Evolutionary conservation across 2,888 invertebrate species (phyloP), one percentile per base, ranked within the genome.

Genomic region (Stegophylla sp.): DNA sequence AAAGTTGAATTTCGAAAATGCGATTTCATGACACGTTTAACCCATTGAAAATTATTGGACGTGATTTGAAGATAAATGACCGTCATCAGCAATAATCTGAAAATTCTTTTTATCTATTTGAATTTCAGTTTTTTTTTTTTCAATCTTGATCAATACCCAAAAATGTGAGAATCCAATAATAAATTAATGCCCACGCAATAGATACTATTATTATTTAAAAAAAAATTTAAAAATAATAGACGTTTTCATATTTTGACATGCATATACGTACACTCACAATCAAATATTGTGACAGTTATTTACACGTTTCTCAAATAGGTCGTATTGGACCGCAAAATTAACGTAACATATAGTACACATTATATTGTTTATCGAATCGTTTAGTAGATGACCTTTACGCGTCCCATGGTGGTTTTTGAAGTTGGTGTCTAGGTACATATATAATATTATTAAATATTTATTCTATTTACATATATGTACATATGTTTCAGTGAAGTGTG

Each of bases 31-130:
- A 69, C 77, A 79, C 77, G 77, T 77, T 77, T 59, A 77, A 20
- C 69, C 59, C 48, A 79, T 71, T 79, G 69, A 69, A 79, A 77
- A 79, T 71, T 17, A 59, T 45, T 48, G 69, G 12, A 79, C 77
- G 77, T 79, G 77, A 79, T 79, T 48, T 45, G 77, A 79, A 77
- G 48, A 48, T 45, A 67, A 77, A 20, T 34, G 7, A 23, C 45
- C 5, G 61, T 34, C 45, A n/a, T 23, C 23, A 3, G 1, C 20
- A 17, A 28, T n/a, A n/a, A n/a, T n/a, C 61, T 34, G 48, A 48
- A 28, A 23, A 20, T 63, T 48, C 15, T 34, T 63, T 74, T 48
- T 26, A 63, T 13, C 53, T n/a, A 34, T 34, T n/a, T 34, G n/a
- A 26, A 59, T 59, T 59, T 23, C n/a, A 26, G 20, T 20, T 20